A percentile compares a stretch with the other conserved stretches of the same genome.
Evolutionary conservation across 2,113 vertebrate genomes (phyloP).

Genomic region (Phylloscopus trochilus): DNA sequence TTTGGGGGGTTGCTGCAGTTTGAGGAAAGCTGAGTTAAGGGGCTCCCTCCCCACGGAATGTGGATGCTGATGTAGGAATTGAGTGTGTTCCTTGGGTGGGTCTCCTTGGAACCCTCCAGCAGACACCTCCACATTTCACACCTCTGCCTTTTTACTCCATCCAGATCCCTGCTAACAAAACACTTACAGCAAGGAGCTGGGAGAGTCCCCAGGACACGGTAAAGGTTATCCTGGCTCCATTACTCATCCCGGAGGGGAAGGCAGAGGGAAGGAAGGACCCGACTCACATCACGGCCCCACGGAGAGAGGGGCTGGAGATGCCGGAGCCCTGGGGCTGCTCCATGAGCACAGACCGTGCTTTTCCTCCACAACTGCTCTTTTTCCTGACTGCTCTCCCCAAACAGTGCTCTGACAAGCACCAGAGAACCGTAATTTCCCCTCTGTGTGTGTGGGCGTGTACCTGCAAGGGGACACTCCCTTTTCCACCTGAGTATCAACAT

Average conservation of each 20-base stretch:
- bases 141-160: rapidly evolving
- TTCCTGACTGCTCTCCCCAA: neutral
- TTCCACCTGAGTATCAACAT: neutral
- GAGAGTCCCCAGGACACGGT: neutral
- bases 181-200: neutral
- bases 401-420: neutral
- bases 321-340: neutral
- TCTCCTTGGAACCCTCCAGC: neutral
- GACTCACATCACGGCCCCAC: neutral
- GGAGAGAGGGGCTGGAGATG: neutral
- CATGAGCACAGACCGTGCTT: rapidly evolving
- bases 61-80: neutral
- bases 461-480: neutral
- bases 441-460: neutral
- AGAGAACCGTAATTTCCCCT: neutral
- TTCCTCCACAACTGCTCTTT: neutral
- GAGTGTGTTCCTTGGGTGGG: neutral
- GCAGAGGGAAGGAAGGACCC: neutral
- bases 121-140: neutral
- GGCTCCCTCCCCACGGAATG: neutral
- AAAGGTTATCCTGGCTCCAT: neutral
- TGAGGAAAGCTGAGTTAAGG: neutral
- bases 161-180: neutral
- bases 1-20: neutral
- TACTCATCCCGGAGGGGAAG: neutral